These are phyloP conservation scores for Acanthornis magna DNA, from an alignment of 2,797 vertebrate genomes.

Conservation along the genomic window DNA sequence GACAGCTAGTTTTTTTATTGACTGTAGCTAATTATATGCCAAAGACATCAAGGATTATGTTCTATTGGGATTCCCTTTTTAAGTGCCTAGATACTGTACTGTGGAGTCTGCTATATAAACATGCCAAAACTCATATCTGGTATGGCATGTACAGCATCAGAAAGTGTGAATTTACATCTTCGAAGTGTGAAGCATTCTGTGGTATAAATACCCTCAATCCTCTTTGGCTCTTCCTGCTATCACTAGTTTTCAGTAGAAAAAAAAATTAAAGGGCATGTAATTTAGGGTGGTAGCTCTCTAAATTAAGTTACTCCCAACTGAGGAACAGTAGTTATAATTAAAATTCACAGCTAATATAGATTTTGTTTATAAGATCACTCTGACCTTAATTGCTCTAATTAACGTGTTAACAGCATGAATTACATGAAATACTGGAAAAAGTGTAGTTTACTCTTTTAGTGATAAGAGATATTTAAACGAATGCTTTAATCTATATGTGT, in stretches of 20 bases:
- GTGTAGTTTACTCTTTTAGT: background rate
- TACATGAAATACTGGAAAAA: background rate
- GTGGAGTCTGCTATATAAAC: background rate
- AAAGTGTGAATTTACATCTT: background rate
- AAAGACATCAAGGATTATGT: background rate
- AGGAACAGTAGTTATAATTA: background rate
- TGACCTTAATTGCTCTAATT: background rate
- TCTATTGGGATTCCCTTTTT: background rate
- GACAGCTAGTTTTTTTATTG: background rate
- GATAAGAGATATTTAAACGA: background rate
- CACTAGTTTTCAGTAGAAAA: background rate
- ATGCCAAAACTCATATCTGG: background rate
- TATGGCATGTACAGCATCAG: background rate
- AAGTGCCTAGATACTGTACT: background rate
- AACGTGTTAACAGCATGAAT: background rate
- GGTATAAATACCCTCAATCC: background rate
- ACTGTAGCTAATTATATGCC: background rate
- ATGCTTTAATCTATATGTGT: background rate
- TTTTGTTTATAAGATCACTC: slow-evolving; percentile 6
- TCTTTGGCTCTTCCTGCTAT: background rate
- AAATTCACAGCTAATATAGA: background rate
- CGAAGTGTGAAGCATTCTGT: background rate
- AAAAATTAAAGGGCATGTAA: background rate
- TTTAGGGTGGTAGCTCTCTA: background rate
- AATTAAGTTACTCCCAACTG: background rate